These are phyloP conservation scores for Drosophila saltans DNA, from an alignment of 1,140 invertebrate species.

Conservation along the genomic window DNA sequence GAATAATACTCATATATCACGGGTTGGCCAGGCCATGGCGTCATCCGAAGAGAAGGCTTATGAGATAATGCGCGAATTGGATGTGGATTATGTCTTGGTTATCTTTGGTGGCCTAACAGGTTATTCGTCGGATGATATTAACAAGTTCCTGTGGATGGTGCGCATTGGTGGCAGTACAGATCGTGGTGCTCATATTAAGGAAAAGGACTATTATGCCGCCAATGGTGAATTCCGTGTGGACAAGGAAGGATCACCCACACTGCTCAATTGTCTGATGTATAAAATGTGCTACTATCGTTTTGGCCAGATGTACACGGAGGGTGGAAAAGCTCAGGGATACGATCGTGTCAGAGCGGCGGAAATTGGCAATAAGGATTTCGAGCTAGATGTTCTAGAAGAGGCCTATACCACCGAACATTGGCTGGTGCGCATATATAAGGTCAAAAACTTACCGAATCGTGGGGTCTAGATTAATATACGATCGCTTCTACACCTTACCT, in stretches of 20 bases:
- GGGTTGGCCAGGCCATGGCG: constrained; percentile 99
- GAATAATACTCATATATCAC: constrained; percentile 99
- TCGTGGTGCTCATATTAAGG: constrained; percentile 96
- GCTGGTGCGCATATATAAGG: constrained; percentile 97
- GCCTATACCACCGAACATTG: constrained; percentile 98
- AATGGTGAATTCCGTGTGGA: constrained; percentile 97
- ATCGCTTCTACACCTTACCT: background rate
- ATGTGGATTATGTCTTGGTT: constrained; percentile 98
- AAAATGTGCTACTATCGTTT: constrained; percentile 98
- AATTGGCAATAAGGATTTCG: constrained; percentile 98
- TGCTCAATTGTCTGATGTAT: constrained; percentile 97
- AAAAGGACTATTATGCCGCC: constrained; percentile 97
- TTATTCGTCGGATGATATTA: constrained; percentile 99
- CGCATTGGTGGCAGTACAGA: constrained; percentile 98
- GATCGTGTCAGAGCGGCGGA: constrained; percentile 95
- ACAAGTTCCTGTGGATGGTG: constrained; percentile 99
- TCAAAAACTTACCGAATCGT: constrained; percentile 94
- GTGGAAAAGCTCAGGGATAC: constrained; percentile 94
- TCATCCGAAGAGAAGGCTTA: constrained; percentile 98
- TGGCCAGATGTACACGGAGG: constrained; percentile 96
- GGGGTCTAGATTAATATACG: constrained; percentile 85
- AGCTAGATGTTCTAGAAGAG: constrained; percentile 95
- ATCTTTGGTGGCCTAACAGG: constrained; percentile 99
- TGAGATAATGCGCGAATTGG: constrained; percentile 98
- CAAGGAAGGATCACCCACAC: constrained; percentile 92